phyloP scores from a whole-genome alignment of 2,113 vertebrate species.

The Crotalus viridis region DNA sequence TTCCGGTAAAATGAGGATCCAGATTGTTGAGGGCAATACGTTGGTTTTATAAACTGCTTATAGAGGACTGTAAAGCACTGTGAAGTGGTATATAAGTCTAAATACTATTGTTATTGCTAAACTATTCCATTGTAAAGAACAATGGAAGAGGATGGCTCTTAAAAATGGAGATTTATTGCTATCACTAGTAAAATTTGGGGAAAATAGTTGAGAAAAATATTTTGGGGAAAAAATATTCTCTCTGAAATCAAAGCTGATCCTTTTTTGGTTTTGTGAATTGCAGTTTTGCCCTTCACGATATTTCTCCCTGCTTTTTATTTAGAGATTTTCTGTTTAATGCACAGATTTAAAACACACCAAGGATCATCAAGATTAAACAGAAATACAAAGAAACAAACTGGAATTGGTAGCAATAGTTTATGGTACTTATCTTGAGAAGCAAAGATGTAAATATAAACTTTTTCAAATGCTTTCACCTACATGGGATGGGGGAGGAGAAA shows the following conservation, averaged over 20 bases:
- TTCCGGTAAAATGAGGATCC: too few species aligned
- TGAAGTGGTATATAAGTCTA: too few species aligned
- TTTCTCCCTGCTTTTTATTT: not conserved
- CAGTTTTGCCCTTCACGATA: not conserved
- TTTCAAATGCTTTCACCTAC: not conserved
- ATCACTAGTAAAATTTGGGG: not conserved
- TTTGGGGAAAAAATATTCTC: too few species aligned
- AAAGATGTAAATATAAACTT: not conserved
- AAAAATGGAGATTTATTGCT: not conserved
- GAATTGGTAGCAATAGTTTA: not conserved
- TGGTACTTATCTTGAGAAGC: not conserved
- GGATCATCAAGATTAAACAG: not conserved
- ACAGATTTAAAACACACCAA: not conserved
- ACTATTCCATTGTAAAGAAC: not conserved
- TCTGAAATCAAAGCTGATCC: not conserved
- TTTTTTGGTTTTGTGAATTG: not conserved
- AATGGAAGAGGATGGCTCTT: not conserved
- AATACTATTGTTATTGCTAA: not conserved
- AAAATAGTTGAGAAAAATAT: not conserved
- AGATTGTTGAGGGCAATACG: too few species aligned
- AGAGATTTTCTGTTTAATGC: not conserved
- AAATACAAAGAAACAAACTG: not conserved
- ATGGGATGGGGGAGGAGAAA: not conserved
- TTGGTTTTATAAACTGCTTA: too few species aligned
- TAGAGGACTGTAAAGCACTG: too few species aligned